A percentile compares a stretch with the other conserved stretches of the same genome.
These are phyloP conservation scores for Abrostola tripartita DNA, from an alignment of 2,888 invertebrate species.

Conservation along the genomic window DNA sequence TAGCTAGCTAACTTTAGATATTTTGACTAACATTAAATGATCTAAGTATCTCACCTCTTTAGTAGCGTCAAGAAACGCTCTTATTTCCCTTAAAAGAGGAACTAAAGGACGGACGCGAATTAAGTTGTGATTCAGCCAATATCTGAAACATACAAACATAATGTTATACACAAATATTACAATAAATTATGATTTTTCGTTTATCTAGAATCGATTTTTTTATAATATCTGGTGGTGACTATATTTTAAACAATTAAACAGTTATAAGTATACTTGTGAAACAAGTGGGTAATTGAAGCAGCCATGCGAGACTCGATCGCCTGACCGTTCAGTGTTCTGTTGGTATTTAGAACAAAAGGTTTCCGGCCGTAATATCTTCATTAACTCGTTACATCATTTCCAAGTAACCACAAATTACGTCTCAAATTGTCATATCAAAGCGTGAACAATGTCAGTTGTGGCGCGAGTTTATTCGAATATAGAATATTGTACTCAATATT, in stretches of 20 bases:
- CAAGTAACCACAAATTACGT: conserved; percentile 24
- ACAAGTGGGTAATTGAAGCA: conserved; percentile 53
- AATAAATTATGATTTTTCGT: conserved; percentile 1
- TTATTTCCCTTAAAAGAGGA: conserved; percentile 91
- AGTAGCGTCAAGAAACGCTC: conserved; percentile 90
- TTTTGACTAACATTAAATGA: not conserved
- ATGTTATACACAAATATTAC: conserved; percentile 4
- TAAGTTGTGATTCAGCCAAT: conserved; percentile 92
- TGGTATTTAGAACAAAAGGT: conserved; percentile 43
- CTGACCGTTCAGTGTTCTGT: conserved; percentile 30
- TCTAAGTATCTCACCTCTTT: conserved; percentile 85
- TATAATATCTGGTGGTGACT: too few relatives aligned
- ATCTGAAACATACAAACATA: conserved; percentile 78
- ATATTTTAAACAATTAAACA: not conserved
- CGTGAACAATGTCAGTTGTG: conserved; percentile 17
- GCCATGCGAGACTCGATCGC: conserved; percentile 55
- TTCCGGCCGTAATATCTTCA: conserved; percentile 20
- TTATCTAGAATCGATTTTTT: too few relatives aligned
- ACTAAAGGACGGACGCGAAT: conserved; percentile 91
- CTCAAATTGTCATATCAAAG: conserved; percentile 14
- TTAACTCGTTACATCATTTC: conserved; percentile 33
- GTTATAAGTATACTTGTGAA: conserved; percentile 25
- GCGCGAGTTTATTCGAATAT: conserved; percentile 16
- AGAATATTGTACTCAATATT: not conserved
- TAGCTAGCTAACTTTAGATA: too few relatives aligned